Evolutionary conservation across 2,888 invertebrate species (phyloP).

Genomic region (Meteorus colon): DNA sequence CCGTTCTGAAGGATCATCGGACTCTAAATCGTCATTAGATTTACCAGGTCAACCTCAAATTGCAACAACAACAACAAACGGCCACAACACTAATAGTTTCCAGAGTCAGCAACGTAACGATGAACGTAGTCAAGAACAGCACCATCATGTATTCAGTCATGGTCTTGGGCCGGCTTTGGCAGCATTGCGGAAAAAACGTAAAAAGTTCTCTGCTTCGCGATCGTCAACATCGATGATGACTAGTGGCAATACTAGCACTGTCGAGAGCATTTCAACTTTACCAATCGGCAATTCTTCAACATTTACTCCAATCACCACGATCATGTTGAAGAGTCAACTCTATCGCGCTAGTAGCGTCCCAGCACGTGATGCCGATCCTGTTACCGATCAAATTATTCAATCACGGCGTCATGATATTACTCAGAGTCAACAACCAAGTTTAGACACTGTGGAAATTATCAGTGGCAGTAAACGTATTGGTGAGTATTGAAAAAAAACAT

Average conservation of each 20-base stretch:
- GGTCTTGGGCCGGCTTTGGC: conserved; percentile 77
- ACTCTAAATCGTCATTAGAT: conserved; percentile 81
- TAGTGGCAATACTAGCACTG: conserved; percentile 69
- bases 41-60: conserved; percentile 56
- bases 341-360: conserved; percentile 84
- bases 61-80: conserved; percentile 45
- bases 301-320: conserved; percentile 45
- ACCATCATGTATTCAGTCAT: conserved; percentile 66
- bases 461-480: conserved; percentile 55
- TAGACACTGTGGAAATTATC: conserved; percentile 64
- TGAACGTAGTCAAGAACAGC: conserved; percentile 60
- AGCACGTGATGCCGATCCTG: conserved; percentile 75
- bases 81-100: conserved; percentile 52
- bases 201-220: conserved; percentile 88
- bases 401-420: conserved; percentile 77
- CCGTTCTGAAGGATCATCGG: conserved; percentile 78
- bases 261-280: conserved; percentile 53
- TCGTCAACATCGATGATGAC: conserved; percentile 77
- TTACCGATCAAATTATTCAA: conserved; percentile 66
- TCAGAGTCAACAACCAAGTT: conserved; percentile 77
- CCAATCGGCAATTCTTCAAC: conserved; percentile 31
- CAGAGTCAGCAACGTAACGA: conserved; percentile 44
- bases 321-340: conserved; percentile 73
- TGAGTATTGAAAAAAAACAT: conserved; percentile 62
- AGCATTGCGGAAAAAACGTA: conserved; percentile 85